Percentiles rank a stretch among this genome's conserved stretches.
Evolutionary conservation across 2,888 invertebrate species (phyloP).

Genomic region (Orthosia gothica): DNA sequence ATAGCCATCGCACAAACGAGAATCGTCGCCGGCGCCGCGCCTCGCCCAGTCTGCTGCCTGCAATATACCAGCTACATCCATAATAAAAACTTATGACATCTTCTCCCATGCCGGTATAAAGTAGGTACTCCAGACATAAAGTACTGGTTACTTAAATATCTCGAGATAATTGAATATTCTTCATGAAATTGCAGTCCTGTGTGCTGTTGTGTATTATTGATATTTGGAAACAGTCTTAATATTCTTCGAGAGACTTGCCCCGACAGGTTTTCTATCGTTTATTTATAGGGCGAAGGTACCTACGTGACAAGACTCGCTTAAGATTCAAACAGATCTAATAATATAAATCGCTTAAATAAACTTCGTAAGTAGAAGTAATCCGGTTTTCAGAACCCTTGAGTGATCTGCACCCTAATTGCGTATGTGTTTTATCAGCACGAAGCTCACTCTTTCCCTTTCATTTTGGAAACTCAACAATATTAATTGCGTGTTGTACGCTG

Average conservation of each 20-base stretch:
- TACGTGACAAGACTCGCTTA: conserved; percentile 71
- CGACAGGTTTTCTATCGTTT: conserved; percentile 51
- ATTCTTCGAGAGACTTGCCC: conserved; percentile 20
- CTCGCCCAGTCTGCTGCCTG: conserved; percentile 74
- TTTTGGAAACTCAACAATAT: too few species aligned
- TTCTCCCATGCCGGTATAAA: conserved; percentile 51
- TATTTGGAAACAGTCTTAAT: conserved; percentile 36
- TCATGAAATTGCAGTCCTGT: conserved; percentile 16
- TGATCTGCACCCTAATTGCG: conserved; percentile 6
- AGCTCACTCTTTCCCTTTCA: too few species aligned
- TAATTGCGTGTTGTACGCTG: too few species aligned
- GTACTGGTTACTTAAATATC: conserved; percentile 41
- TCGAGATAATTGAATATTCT: conserved; percentile 39
- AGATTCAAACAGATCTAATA: conserved; percentile 46
- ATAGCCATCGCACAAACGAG: conserved; percentile 91
- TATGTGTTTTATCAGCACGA: too few species aligned
- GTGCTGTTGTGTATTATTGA: conserved; percentile 13
- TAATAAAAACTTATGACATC: conserved; percentile 65
- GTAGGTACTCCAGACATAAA: conserved; percentile 29
- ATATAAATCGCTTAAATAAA: conserved; percentile 39
- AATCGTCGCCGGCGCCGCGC: conserved; percentile 88
- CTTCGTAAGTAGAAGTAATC: conserved; percentile 44
- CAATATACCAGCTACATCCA: conserved; percentile 55
- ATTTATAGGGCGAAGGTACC: conserved; percentile 59
- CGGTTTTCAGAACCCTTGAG: conserved; percentile 17